Evolutionary conservation across 2,113 vertebrate genomes (phyloP).

Genomic region (Brachypteracias leptosomus): DNA sequence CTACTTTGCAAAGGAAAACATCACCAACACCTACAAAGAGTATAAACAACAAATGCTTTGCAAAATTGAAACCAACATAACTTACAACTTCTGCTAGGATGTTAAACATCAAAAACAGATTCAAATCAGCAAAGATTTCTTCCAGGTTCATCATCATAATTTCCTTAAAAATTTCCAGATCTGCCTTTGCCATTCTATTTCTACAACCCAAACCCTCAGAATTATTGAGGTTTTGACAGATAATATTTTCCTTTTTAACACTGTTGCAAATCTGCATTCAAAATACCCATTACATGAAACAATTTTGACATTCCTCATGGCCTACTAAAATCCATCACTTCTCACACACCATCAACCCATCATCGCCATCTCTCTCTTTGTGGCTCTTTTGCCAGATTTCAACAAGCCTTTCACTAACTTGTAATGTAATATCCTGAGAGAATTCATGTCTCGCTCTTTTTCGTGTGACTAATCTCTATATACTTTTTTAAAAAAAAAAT

Average conservation of each 20-base stretch:
- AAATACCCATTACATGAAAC: not conserved
- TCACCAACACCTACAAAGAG: not conserved
- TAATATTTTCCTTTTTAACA: not conserved
- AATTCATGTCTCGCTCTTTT: not conserved
- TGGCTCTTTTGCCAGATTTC: not conserved
- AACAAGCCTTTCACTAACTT: not conserved
- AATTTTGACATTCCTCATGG: not conserved
- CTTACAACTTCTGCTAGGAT: not conserved
- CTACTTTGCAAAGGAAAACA: not conserved
- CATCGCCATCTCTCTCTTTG: not conserved
- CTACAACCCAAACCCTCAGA: not conserved
- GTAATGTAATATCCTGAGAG: not conserved
- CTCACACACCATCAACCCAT: not conserved
- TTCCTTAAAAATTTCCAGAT: not conserved
- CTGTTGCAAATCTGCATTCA: not conserved
- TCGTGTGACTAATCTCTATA: not conserved
- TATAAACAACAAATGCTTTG: not conserved
- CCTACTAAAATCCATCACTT: not conserved
- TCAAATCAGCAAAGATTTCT: not conserved
- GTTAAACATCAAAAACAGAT: not conserved
- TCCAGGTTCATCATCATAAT: not conserved
- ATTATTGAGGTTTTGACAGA: not conserved
- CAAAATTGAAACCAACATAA: not conserved
- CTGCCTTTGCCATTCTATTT: not conserved
- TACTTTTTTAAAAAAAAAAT: not conserved